phyloP scores from a whole-genome alignment of 2,113 vertebrate species.

The Aegypius monachus region DNA sequence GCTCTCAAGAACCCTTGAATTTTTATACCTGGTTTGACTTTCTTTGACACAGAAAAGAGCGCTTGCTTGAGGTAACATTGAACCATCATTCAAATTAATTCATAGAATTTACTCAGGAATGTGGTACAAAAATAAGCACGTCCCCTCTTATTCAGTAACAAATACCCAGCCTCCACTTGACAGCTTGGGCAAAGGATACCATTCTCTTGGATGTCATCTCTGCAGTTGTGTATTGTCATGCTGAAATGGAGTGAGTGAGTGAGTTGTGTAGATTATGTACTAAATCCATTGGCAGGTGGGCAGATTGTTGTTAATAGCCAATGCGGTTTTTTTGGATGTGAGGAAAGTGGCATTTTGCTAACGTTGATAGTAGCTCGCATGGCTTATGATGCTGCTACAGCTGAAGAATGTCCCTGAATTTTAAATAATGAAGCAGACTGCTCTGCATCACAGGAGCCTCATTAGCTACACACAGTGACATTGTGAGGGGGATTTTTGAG shows the following conservation, averaged over 20 bases:
- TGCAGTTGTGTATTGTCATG: neutral
- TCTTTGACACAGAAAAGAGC: neutral
- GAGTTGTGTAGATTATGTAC: neutral
- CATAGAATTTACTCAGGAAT: neutral
- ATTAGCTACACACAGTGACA: neutral
- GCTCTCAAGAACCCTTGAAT: neutral
- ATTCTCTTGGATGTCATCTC: neutral
- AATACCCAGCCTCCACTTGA: neutral
- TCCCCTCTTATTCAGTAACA: neutral
- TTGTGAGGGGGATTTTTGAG: neutral
- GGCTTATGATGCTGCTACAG: neutral
- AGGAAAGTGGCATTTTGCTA: neutral
- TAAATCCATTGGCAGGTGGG: neutral
- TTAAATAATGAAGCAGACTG: neutral
- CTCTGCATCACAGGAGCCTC: neutral
- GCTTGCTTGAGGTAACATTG: neutral
- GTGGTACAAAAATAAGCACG: neutral
- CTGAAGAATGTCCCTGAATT: neutral
- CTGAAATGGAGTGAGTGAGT: neutral
- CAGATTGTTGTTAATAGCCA: neutral
- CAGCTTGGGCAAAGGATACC: neutral
- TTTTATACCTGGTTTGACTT: neutral
- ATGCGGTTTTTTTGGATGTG: neutral
- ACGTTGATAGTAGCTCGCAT: neutral
- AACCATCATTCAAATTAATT: neutral